phyloP scores from a whole-genome alignment of 2,888 invertebrate species.

The Conops quadrifasciatus region DNA sequence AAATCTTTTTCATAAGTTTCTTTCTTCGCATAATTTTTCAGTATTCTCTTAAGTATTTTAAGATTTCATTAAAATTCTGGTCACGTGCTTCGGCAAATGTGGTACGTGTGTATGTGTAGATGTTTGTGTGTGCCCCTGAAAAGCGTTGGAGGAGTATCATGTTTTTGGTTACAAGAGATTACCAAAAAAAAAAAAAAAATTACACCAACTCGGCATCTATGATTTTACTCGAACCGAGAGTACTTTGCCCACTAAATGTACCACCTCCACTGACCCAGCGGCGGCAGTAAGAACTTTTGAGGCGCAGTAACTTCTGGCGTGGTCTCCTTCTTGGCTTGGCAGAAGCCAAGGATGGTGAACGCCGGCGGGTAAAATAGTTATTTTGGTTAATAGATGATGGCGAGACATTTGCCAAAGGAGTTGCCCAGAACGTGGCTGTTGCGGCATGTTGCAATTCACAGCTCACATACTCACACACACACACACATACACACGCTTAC shows the following conservation, averaged over 20 bases:
- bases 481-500: background rate
- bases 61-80: slow-evolving; percentile 9
- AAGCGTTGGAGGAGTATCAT: background rate
- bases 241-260: background rate
- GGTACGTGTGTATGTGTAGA: background rate
- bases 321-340: background rate
- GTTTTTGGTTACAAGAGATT: slow-evolving; percentile 4
- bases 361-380: slow-evolving; percentile 28
- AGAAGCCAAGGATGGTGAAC: background rate
- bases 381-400: slow-evolving; percentile 28
- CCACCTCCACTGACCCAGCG: background rate
- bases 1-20: background rate
- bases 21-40: slow-evolving; percentile 1
- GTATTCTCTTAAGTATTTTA: background rate
- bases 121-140: slow-evolving; percentile 4
- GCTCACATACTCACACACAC: background rate
- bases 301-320: background rate
- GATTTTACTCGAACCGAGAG: background rate
- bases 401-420: slow-evolving; percentile 21
- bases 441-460: background rate
- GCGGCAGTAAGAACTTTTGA: background rate
- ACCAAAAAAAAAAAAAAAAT: background rate
- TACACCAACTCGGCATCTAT: background rate
- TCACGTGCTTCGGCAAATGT: slow-evolving; percentile 12
- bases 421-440: slow-evolving; percentile 8